Percentiles rank a stretch among this genome's conserved stretches.
Evolutionary conservation across 2,888 invertebrate genomes (phyloP).

Genomic region (Thalpophila matura): DNA sequence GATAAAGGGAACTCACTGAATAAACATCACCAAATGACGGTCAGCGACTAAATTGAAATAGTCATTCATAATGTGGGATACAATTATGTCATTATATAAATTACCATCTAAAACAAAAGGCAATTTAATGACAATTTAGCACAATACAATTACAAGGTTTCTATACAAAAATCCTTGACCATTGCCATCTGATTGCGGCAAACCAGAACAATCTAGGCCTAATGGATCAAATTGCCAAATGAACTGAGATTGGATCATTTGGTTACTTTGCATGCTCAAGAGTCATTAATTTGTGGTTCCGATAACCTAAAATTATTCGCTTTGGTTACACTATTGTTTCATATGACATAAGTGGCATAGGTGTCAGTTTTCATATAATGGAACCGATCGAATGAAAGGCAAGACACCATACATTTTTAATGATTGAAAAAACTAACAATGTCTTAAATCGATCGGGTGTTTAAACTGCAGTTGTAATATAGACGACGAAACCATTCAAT

Average conservation of each 20-base stretch:
- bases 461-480: neutral
- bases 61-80: neutral
- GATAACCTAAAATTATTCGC: slow-evolving; percentile 39
- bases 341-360: slow-evolving; percentile 25
- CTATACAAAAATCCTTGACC: slow-evolving; percentile 33
- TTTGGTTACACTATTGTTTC: slow-evolving; percentile 30
- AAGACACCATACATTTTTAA: slow-evolving; percentile 13
- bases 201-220: slow-evolving; percentile 36
- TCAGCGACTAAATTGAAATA: slow-evolving; percentile 3
- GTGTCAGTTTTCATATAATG: neutral
- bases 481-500: neutral
- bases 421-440: neutral
- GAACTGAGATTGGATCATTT: slow-evolving; percentile 55
- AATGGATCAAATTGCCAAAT: slow-evolving; percentile 62
- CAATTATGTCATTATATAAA: slow-evolving; percentile 42
- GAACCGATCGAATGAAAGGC: slow-evolving; percentile 9
- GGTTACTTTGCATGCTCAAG: slow-evolving; percentile 53
- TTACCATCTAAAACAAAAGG: slow-evolving; percentile 23
- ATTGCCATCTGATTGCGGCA: slow-evolving; percentile 20
- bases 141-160: slow-evolving; percentile 19
- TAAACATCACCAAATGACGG: neutral
- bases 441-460: neutral
- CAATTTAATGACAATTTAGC: slow-evolving; percentile 18
- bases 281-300: slow-evolving; percentile 54
- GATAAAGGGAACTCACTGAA: neutral